Percentiles rank a stretch among this genome's conserved stretches.
phyloP scores from a whole-genome alignment of 1,140 invertebrate species.

The Prorops nasuta region DNA sequence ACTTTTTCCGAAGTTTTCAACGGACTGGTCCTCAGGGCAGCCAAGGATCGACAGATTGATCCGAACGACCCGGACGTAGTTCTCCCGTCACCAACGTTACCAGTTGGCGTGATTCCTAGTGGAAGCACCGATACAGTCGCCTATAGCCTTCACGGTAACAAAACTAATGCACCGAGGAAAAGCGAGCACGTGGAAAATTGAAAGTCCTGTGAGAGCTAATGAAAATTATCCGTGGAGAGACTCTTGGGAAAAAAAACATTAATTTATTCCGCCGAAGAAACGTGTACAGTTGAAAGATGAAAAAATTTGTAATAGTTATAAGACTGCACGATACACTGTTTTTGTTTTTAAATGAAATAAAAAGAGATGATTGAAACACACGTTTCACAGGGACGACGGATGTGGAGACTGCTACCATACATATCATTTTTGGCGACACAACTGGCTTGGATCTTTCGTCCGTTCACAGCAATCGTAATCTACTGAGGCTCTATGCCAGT shows the following conservation, averaged over 20 bases:
- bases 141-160: conserved; percentile 78
- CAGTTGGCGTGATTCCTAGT: conserved; percentile 75
- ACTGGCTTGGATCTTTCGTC: conserved; percentile 77
- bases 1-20: conserved; percentile 84
- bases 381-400: conserved; percentile 63
- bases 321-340: too few species aligned
- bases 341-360: too few species aligned
- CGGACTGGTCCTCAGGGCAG: conserved; percentile 64
- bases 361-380: too few species aligned
- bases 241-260: too few species aligned
- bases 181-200: too few species aligned
- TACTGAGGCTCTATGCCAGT: conserved; percentile 75
- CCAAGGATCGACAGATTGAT: conserved; percentile 61
- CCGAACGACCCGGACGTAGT: conserved; percentile 61
- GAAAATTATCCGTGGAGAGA: too few species aligned
- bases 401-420: conserved; percentile 75
- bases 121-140: conserved; percentile 86
- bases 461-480: conserved; percentile 65
- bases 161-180: too few species aligned
- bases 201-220: too few species aligned
- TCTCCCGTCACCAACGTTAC: conserved; percentile 64
- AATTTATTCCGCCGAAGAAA: too few species aligned
- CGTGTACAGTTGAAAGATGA: too few species aligned
- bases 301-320: too few species aligned
- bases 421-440: conserved; percentile 77